A percentile compares a stretch with the other conserved stretches of the same genome.
Evolutionary conservation across 2,797 vertebrate species (phyloP).

Genomic region (Trichosurus vulpecula): DNA sequence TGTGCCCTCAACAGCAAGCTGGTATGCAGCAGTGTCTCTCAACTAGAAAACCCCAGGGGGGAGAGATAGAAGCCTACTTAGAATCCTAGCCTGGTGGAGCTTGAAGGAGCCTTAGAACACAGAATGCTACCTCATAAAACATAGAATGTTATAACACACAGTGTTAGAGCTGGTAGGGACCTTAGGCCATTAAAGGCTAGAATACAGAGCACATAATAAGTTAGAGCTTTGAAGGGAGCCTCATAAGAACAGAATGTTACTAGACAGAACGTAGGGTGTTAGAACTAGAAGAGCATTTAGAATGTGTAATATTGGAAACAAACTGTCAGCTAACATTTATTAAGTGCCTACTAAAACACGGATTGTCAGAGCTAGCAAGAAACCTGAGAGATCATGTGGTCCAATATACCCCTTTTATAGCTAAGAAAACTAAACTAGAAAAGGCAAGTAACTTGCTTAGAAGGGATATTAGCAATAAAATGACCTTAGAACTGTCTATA

Average conservation of each 20-base stretch:
- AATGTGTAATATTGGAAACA: not conserved
- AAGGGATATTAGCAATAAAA: not conserved
- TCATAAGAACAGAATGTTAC: not conserved
- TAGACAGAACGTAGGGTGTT: not conserved
- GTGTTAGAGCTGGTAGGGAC: not conserved
- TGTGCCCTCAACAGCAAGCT: not conserved
- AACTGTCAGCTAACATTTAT: not conserved
- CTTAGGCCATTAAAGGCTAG: not conserved
- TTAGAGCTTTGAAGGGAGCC: not conserved
- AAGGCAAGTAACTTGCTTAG: not conserved
- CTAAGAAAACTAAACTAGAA: not conserved
- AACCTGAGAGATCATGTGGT: not conserved
- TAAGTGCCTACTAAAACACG: not conserved
- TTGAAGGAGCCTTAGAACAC: not conserved
- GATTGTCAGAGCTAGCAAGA: not conserved
- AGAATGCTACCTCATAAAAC: not conserved
- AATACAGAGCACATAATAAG: not conserved
- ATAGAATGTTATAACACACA: not conserved
- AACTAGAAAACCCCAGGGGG: not conserved
- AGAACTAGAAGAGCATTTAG: not conserved
- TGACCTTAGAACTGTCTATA: not conserved
- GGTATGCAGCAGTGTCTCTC: not conserved
- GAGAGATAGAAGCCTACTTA: not conserved
- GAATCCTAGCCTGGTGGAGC: not conserved
- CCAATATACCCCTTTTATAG: not conserved